These are phyloP conservation scores for Tenthredo livida DNA, from an alignment of 2,888 invertebrate genomes.

Conservation along the genomic window DNA sequence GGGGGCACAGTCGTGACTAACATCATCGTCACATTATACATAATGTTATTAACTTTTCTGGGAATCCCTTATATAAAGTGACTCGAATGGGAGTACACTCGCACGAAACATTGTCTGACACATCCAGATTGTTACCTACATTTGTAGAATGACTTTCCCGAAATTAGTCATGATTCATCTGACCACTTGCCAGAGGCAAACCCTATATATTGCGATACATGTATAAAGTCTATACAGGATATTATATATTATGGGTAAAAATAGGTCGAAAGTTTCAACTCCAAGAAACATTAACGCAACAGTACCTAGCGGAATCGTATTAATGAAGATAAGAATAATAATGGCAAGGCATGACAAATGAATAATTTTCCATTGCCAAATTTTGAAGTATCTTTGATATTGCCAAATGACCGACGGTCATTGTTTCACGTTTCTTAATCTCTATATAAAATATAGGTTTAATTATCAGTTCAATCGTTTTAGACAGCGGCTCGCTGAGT, in stretches of 20 bases:
- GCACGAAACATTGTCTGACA: slow-evolving; percentile 9
- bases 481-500: background rate
- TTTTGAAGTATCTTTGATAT: background rate
- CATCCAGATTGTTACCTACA: slow-evolving; percentile 3
- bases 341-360: background rate
- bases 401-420: background rate
- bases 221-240: slow-evolving; percentile 1
- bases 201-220: background rate
- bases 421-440: background rate
- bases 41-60: slow-evolving; percentile 6
- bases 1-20: background rate
- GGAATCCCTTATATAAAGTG: slow-evolving; percentile 15
- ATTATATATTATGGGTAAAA: background rate
- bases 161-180: slow-evolving; percentile 32
- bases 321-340: background rate
- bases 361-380: slow-evolving; percentile 3
- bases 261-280: background rate
- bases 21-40: background rate
- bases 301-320: background rate
- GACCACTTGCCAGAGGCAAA: background rate
- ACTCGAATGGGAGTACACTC: background rate
- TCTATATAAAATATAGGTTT: slow-evolving; percentile 1
- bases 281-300: background rate
- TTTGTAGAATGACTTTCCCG: slow-evolving; percentile 5
- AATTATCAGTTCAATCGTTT: slow-evolving; percentile 32